Conservation (phyloP, 2,797 vertebrate species). For the Dicrostonyx torquatus region DNA sequence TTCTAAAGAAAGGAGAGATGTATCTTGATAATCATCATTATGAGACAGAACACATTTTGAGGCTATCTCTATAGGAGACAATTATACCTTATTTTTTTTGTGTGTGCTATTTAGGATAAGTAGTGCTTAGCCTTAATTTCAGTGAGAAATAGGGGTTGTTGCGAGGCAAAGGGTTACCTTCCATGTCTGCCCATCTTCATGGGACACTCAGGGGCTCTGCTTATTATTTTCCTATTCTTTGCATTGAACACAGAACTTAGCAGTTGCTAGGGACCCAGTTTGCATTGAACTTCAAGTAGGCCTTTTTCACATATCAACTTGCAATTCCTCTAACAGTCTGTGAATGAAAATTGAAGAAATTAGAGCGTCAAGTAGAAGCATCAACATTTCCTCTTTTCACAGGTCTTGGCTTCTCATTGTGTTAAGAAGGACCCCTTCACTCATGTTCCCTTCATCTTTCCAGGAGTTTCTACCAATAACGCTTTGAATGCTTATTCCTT, state of each 20-base stretch:
- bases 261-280: neutral
- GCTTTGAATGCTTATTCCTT: neutral
- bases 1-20: neutral
- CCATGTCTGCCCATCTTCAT: neutral
- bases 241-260: neutral
- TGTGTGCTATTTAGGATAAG: neutral
- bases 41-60: neutral
- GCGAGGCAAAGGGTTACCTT: neutral
- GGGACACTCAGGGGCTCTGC: neutral
- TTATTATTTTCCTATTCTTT: neutral
- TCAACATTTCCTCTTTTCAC: neutral
- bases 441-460: neutral
- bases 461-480: neutral
- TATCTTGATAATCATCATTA: neutral
- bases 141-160: neutral
- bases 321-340: neutral
- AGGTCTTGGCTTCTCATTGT: neutral
- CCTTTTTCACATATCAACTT: neutral
- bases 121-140: neutral
- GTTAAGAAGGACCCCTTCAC: neutral
- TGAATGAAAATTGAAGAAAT: neutral
- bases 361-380: neutral
- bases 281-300: neutral
- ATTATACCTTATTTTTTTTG: slow-evolving; percentile 14
- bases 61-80: neutral